These are phyloP conservation scores for Cylloceria caligata DNA, from an alignment of 2,888 invertebrate species.

Conservation along the genomic window DNA sequence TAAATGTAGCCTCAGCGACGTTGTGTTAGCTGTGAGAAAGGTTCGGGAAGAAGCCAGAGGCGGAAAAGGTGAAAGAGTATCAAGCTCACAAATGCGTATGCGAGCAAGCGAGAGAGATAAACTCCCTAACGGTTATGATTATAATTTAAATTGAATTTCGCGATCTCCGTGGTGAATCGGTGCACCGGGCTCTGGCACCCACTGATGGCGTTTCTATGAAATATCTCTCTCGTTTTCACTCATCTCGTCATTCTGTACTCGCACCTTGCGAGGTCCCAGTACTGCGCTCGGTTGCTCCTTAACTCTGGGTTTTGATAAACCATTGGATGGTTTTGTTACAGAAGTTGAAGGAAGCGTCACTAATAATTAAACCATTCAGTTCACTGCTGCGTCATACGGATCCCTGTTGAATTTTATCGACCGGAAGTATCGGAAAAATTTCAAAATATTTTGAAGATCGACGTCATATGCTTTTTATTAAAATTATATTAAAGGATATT, in stretches of 20 bases:
- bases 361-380: too few relatives aligned
- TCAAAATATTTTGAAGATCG: too few relatives aligned
- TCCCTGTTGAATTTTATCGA: too few relatives aligned
- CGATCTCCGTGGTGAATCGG: slow-evolving; percentile 63
- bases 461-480: too few relatives aligned
- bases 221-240: slow-evolving; percentile 24
- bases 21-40: slow-evolving; percentile 44
- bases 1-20: slow-evolving; percentile 68
- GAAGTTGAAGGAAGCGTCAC: not conserved
- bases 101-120: slow-evolving; percentile 52
- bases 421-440: too few relatives aligned
- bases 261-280: not conserved
- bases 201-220: slow-evolving; percentile 24
- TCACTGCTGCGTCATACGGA: too few relatives aligned
- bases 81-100: slow-evolving; percentile 34
- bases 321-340: not conserved
- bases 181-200: not conserved
- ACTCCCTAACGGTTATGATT: slow-evolving; percentile 68
- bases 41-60: slow-evolving; percentile 18
- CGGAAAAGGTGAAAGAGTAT: slow-evolving; percentile 35
- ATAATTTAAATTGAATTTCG: slow-evolving; percentile 73
- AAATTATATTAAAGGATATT: too few relatives aligned
- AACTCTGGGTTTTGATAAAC: not conserved
- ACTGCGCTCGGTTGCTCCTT: not conserved
- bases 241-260: not conserved